These are phyloP conservation scores for Orius laevigatus DNA, from an alignment of 1,140 invertebrate species.

Conservation along the genomic window DNA sequence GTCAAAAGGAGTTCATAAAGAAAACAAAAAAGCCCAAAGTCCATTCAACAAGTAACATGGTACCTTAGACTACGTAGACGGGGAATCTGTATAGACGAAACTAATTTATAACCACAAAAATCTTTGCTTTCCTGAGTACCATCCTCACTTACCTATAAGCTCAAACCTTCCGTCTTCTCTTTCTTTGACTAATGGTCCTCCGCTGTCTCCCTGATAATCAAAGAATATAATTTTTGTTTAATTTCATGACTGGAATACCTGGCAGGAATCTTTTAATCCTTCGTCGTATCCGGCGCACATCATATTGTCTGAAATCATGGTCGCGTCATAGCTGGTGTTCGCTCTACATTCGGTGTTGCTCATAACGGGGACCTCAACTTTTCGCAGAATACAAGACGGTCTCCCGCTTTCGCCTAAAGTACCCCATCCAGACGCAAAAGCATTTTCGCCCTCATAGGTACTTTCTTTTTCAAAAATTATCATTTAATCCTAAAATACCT, in stretches of 20 bases:
- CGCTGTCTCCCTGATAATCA: slow-evolving; percentile 65
- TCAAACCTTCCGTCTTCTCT: slow-evolving; percentile 56
- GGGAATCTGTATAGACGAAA: too few relatives aligned
- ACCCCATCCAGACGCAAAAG: slow-evolving; percentile 69
- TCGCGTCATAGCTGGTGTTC: slow-evolving; percentile 51
- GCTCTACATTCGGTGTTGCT: slow-evolving; percentile 57
- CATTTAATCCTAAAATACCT: too few relatives aligned
- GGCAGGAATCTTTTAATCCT: slow-evolving; percentile 68
- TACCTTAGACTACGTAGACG: too few relatives aligned
- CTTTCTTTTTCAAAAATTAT: too few relatives aligned
- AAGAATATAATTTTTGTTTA: background rate
- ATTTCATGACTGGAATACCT: slow-evolving; percentile 34
- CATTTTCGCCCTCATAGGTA: slow-evolving; percentile 53
- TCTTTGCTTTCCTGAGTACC: background rate
- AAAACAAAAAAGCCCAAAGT: too few relatives aligned
- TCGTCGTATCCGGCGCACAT: slow-evolving; percentile 64
- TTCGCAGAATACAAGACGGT: slow-evolving; percentile 59
- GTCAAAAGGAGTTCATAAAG: too few relatives aligned
- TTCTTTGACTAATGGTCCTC: slow-evolving; percentile 64
- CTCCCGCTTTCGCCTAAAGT: slow-evolving; percentile 63
- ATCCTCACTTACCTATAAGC: slow-evolving; percentile 39
- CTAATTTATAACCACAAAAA: too few relatives aligned
- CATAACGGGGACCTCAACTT: slow-evolving; percentile 67
- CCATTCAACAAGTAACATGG: too few relatives aligned
- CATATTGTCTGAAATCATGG: slow-evolving; percentile 74